Evolutionary conservation across 2,797 vertebrate genomes (phyloP).

Genomic region (Steatocranus sp.): DNA sequence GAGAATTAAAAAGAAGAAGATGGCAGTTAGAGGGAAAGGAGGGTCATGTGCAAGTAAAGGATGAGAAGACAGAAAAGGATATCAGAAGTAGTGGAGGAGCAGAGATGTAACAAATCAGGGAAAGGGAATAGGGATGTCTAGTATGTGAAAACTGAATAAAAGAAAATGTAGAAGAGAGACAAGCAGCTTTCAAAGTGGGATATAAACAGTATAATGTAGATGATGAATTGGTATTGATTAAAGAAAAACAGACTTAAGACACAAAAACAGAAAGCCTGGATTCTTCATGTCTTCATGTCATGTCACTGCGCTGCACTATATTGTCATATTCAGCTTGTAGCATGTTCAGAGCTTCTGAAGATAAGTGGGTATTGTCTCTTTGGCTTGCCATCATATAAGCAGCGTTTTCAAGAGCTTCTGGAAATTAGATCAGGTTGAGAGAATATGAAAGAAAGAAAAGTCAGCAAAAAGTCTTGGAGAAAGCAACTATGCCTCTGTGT

Average conservation of each 20-base stretch:
- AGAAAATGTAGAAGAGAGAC: background rate
- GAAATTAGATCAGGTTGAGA: conserved; percentile 14
- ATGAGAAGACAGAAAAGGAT: conserved; percentile 27
- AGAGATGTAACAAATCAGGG: background rate
- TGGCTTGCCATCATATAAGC: background rate
- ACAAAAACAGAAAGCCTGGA: background rate
- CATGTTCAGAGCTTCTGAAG: background rate
- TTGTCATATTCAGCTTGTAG: background rate
- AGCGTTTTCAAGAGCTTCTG: background rate
- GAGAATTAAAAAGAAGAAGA: conserved; percentile 36
- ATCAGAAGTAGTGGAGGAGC: background rate
- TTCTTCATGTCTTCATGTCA: conserved; percentile 12
- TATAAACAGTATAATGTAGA: background rate
- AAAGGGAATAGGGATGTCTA: background rate
- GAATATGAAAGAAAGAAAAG: conserved; percentile 31
- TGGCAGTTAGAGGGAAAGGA: conserved; percentile 29
- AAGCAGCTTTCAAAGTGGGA: background rate
- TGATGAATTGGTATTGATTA: conserved; percentile 1
- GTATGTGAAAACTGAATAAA: background rate
- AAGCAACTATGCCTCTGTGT: conserved; percentile 4
- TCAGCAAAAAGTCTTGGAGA: conserved; percentile 5
- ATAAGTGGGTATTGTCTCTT: background rate
- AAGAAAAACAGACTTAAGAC: conserved; percentile 10
- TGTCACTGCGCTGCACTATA: background rate
- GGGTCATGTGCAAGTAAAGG: conserved; percentile 32